phyloP scores from a whole-genome alignment of 2,888 invertebrate species.

The Drosophila robusta region DNA sequence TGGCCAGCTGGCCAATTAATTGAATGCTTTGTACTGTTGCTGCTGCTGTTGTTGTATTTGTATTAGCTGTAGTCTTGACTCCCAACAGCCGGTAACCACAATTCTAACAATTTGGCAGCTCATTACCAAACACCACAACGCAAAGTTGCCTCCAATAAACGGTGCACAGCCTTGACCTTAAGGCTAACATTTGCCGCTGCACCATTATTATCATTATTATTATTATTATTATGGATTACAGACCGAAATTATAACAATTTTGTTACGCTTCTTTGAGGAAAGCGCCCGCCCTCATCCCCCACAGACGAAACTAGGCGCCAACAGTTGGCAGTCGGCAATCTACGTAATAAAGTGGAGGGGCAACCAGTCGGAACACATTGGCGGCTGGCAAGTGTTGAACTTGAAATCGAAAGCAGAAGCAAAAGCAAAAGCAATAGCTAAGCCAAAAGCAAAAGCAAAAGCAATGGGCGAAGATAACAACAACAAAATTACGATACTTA shows the following conservation, averaged over 20 bases:
- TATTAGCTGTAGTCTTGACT: conserved; percentile 39
- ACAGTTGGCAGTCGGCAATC: conserved; percentile 38
- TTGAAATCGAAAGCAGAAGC: conserved; percentile 76
- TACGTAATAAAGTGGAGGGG: conserved; percentile 77
- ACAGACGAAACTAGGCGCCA: conserved; percentile 27
- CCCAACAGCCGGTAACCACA: conserved; percentile 54
- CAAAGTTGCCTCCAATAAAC: conserved; percentile 65
- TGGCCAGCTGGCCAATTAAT: conserved; percentile 65
- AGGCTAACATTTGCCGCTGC: conserved; percentile 44
- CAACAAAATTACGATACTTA: conserved; percentile 51
- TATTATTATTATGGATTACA: conserved; percentile 69
- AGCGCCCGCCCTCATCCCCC: conserved; percentile 25
- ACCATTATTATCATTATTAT: conserved; percentile 53
- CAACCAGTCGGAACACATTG: conserved; percentile 76
- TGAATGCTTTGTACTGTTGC: conserved; percentile 45
- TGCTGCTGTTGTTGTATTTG: conserved; percentile 8
- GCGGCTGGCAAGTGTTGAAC: conserved; percentile 75
- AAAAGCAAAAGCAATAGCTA: conserved; percentile 34
- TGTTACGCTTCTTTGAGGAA: conserved; percentile 82
- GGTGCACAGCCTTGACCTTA: conserved; percentile 78
- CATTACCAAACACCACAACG: conserved; percentile 64
- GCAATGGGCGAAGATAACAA: conserved; percentile 48
- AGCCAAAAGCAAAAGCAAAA: conserved; percentile 21
- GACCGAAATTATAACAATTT: conserved; percentile 77
- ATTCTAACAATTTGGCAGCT: conserved; percentile 79